Conservation (phyloP, 2,113 vertebrate species). For the Galeopterus variegatus region DNA sequence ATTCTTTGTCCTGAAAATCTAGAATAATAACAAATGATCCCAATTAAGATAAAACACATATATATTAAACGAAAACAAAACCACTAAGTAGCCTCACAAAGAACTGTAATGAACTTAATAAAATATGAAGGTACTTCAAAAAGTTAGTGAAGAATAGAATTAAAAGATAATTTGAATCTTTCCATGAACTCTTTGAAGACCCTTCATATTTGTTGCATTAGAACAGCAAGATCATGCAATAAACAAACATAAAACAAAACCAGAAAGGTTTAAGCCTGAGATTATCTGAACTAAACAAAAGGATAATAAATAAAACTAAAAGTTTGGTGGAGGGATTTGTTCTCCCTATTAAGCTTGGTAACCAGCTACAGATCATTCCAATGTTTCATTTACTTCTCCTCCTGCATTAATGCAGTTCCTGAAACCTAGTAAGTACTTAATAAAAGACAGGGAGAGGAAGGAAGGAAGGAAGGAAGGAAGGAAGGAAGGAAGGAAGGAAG, state of each 20-base stretch:
- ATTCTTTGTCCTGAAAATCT: constrained; percentile 22
- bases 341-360: neutral
- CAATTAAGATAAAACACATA: neutral
- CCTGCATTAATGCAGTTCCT: neutral
- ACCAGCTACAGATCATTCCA: neutral
- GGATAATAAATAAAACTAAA: neutral
- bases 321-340: neutral
- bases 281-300: neutral
- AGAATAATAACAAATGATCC: neutral
- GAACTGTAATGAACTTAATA: neutral
- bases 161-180: too few relatives aligned
- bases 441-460: neutral
- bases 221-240: neutral
- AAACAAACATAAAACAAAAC: neutral
- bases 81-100: neutral
- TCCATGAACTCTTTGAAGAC: too few relatives aligned
- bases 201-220: neutral
- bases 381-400: neutral
- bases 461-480: neutral
- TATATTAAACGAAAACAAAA: neutral
- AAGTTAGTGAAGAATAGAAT: too few relatives aligned
- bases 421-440: neutral
- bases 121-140: neutral
- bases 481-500: neutral
- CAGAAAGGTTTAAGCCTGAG: neutral